Evolutionary conservation across 2,113 vertebrate genomes (phyloP).

Genomic region (Forbesichthys agassizii): DNA sequence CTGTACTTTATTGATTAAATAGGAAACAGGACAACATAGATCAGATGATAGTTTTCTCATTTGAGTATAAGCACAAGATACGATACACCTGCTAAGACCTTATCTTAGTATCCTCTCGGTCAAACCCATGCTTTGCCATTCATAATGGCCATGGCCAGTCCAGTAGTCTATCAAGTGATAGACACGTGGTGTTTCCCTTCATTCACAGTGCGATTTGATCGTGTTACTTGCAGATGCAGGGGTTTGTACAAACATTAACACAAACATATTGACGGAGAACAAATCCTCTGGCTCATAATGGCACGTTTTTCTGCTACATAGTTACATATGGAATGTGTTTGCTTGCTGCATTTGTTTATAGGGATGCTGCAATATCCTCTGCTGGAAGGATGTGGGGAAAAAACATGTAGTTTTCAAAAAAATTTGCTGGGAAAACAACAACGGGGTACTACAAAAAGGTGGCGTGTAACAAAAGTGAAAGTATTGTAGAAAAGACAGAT

Average conservation of each 20-base stretch:
- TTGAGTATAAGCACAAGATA: conserved; percentile 53
- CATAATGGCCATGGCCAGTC: conserved; percentile 39
- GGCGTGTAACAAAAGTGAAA: conserved; percentile 76
- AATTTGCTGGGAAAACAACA: conserved; percentile 63
- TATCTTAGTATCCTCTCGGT: conserved; percentile 51
- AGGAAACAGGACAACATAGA: conserved; percentile 76
- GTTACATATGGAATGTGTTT: conserved; percentile 67
- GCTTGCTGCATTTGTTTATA: conserved; percentile 53
- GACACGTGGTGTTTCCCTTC: conserved; percentile 31
- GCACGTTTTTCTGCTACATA: conserved; percentile 75
- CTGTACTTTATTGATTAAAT: conserved; percentile 81
- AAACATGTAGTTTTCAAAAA: conserved; percentile 58
- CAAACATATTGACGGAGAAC: not conserved
- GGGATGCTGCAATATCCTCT: conserved; percentile 47
- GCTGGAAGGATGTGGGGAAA: conserved; percentile 47
- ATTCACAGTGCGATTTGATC: conserved; percentile 60
- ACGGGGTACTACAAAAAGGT: conserved; percentile 65
- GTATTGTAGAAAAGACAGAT: conserved; percentile 67
- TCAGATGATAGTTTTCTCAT: conserved; percentile 67
- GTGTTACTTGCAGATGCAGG: conserved; percentile 50
- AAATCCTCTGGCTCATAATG: conserved; percentile 34
- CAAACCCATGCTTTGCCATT: conserved; percentile 49
- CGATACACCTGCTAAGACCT: conserved; percentile 54
- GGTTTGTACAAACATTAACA: conserved; percentile 52
- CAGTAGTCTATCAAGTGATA: conserved; percentile 30